Conservation (phyloP, 2,113 vertebrate species). For the Climacteris rufus region DNA sequence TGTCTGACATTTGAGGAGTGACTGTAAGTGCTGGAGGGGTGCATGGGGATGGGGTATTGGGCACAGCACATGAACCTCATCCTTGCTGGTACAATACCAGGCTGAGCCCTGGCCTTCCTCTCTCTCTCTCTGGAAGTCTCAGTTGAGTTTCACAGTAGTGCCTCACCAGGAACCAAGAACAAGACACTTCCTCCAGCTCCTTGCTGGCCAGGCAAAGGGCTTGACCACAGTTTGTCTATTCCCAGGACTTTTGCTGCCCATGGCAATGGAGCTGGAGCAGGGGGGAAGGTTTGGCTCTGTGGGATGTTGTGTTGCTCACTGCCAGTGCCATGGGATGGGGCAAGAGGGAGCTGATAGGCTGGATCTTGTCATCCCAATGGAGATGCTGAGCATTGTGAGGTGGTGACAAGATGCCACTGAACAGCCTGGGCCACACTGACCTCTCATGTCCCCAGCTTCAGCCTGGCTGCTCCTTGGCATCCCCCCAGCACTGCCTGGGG, state of each 20-base stretch:
- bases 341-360: background rate
- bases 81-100: background rate
- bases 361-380: background rate
- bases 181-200: background rate
- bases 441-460: background rate
- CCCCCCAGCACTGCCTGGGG: background rate
- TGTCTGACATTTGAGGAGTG: background rate
- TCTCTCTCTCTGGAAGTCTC: background rate
- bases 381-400: background rate
- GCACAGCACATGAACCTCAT: background rate
- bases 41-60: background rate
- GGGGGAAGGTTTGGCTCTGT: background rate
- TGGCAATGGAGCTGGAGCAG: background rate
- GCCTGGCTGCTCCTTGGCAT: background rate
- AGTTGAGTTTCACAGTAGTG: accelerated
- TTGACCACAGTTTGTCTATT: background rate
- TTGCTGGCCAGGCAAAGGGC: background rate
- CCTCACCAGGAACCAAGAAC: background rate
- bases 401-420: background rate
- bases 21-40: background rate
- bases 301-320: accelerated
- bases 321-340: background rate
- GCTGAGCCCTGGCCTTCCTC: background rate
- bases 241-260: background rate
- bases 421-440: background rate